These are phyloP conservation scores for Apodemia hepburni DNA, from an alignment of 2,888 invertebrate species.

Conservation along the genomic window DNA sequence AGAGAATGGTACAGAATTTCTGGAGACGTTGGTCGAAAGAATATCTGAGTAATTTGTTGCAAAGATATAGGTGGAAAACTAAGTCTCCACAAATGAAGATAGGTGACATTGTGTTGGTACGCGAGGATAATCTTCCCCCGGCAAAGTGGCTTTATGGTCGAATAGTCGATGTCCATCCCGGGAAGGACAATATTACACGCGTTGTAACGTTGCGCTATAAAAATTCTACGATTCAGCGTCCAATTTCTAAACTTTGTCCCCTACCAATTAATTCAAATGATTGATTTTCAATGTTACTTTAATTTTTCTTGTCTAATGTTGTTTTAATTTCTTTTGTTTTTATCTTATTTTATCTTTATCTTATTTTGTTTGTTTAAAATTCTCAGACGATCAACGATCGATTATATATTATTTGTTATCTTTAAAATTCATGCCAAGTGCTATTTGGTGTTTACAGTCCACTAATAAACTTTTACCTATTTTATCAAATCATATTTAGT, in stretches of 20 bases:
- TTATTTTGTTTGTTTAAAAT: no score
- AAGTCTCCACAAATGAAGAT: conserved; percentile 28
- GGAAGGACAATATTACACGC: conserved; percentile 31
- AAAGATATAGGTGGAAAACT: conserved; percentile 29
- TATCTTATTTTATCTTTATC: no score
- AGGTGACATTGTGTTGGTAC: conserved; percentile 26
- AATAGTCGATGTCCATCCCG: conserved; percentile 31
- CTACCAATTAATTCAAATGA: background rate
- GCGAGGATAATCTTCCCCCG: conserved; percentile 31
- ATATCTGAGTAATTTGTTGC: background rate
- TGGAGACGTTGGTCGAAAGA: background rate
- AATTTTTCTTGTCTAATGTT: no score
- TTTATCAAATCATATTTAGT: no score
- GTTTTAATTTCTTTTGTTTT: no score
- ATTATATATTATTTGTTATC: no score
- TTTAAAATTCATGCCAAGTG: no score
- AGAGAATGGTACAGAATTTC: background rate
- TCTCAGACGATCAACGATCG: no score
- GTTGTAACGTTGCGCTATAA: conserved; percentile 24
- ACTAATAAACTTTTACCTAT: no score
- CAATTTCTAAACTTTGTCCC: background rate
- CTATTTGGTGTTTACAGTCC: no score
- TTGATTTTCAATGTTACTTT: no score
- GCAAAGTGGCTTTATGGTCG: conserved; percentile 29
- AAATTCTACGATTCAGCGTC: background rate